phyloP scores from a whole-genome alignment of 2,888 invertebrate species.

The Lamellibrachia columna region DNA sequence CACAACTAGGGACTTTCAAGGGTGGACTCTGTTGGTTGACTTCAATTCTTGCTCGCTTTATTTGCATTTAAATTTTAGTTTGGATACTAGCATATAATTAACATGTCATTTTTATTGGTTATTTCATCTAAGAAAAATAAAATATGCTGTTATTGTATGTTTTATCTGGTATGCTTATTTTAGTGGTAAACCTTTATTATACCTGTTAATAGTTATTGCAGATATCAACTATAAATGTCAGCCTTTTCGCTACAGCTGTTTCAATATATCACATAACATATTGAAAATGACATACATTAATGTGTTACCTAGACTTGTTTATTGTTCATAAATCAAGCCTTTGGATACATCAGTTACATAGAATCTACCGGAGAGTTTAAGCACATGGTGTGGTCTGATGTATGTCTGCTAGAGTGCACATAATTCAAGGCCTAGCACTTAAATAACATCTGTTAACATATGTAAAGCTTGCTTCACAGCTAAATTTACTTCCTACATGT shows the following conservation, averaged over 20 bases:
- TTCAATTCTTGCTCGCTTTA: background rate
- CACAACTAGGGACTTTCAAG: background rate
- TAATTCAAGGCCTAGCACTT: background rate
- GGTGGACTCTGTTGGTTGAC: background rate
- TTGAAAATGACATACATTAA: background rate
- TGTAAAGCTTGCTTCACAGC: background rate
- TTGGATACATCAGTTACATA: background rate
- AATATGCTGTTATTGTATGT: no score
- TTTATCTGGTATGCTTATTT: background rate
- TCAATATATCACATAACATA: background rate
- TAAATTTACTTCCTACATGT: background rate
- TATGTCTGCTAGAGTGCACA: background rate
- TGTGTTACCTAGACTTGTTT: background rate
- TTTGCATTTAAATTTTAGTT: background rate
- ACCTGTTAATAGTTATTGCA: background rate
- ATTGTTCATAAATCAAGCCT: background rate
- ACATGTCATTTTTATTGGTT: no score
- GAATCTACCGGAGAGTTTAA: background rate
- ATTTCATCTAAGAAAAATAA: no score
- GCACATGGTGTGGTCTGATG: background rate
- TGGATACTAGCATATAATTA: background rate
- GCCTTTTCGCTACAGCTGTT: background rate
- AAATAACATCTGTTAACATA: background rate
- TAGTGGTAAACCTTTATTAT: background rate
- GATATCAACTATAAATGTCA: background rate